Conservation (phyloP, 2,888 invertebrate species). For the Phengaris alcon region DNA sequence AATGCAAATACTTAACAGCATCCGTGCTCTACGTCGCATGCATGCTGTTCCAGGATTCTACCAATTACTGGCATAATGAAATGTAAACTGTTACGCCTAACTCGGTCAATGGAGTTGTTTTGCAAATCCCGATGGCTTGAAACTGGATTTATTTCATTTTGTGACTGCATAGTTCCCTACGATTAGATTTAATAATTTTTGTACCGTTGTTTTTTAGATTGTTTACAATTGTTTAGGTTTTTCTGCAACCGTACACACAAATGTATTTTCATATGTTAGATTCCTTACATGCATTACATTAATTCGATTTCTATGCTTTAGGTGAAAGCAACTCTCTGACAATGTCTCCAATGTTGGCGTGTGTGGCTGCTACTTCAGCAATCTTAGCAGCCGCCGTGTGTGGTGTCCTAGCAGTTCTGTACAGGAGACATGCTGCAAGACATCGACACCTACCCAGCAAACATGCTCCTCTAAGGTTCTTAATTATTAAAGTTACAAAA, state of each 20-base stretch:
- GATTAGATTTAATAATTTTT: conserved; percentile 19
- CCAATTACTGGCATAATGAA: conserved; percentile 29
- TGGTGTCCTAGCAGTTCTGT: conserved; percentile 86
- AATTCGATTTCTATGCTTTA: neutral
- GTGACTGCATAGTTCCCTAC: conserved; percentile 7
- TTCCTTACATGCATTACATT: too few species aligned
- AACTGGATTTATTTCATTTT: conserved; percentile 4
- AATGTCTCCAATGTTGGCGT: conserved; percentile 87
- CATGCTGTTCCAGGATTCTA: conserved; percentile 21
- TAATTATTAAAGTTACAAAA: too few species aligned
- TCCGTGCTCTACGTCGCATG: conserved; percentile 23
- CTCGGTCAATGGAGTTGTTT: conserved; percentile 25
- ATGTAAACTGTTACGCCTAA: conserved; percentile 26
- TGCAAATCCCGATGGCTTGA: conserved; percentile 18
- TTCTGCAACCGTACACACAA: too few species aligned
- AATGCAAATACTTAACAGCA: conserved; percentile 28
- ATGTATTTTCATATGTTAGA: too few species aligned
- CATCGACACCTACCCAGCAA: conserved; percentile 73
- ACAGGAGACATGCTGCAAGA: conserved; percentile 79
- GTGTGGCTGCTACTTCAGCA: conserved; percentile 87
- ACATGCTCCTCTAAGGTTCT: conserved; percentile 70
- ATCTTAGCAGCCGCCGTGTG: conserved; percentile 87
- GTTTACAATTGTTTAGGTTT: too few species aligned
- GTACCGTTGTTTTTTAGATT: neutral
- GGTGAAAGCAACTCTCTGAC: conserved; percentile 82